Evolutionary conservation across 2,113 vertebrate genomes (phyloP).

Genomic region (Dendrocopos noguchii): DNA sequence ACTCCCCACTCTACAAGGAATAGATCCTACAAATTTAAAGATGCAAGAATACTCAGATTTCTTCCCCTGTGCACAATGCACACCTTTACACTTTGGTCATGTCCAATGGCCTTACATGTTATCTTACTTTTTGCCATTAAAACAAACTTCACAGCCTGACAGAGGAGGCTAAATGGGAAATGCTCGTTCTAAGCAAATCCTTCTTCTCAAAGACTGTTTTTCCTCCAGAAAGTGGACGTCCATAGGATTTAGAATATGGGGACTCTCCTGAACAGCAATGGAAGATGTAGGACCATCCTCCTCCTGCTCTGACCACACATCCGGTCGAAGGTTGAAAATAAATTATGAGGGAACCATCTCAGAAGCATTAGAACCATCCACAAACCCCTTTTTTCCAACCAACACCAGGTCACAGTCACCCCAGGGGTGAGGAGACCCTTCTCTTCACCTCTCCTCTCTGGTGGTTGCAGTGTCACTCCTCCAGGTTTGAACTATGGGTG

Average conservation of each 20-base stretch:
- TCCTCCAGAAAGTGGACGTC: not conserved
- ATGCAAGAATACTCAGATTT: not conserved
- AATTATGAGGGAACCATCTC: not conserved
- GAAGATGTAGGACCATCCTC: fast-evolving
- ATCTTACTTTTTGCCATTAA: not conserved
- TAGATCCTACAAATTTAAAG: not conserved
- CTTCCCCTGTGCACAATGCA: not conserved
- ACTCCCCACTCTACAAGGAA: not conserved
- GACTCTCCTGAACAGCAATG: not conserved
- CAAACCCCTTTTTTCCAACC: not conserved
- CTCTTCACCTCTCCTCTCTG: not conserved
- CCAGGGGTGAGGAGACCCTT: not conserved
- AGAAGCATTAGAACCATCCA: not conserved
- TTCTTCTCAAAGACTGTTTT: not conserved
- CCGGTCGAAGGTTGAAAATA: not conserved
- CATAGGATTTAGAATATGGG: not conserved
- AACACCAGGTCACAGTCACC: not conserved
- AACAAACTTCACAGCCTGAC: not conserved
- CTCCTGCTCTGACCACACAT: not conserved
- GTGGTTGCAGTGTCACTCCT: not conserved
- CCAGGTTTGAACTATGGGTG: fast-evolving
- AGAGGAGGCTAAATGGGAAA: not conserved
- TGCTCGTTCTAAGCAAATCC: not conserved
- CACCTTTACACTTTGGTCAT: not conserved
- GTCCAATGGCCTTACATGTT: not conserved